Evolutionary conservation across 2,888 invertebrate species (phyloP), one percentile per base, ranked within the genome.

Genomic region (Bembecia ichneumoniformis): DNA sequence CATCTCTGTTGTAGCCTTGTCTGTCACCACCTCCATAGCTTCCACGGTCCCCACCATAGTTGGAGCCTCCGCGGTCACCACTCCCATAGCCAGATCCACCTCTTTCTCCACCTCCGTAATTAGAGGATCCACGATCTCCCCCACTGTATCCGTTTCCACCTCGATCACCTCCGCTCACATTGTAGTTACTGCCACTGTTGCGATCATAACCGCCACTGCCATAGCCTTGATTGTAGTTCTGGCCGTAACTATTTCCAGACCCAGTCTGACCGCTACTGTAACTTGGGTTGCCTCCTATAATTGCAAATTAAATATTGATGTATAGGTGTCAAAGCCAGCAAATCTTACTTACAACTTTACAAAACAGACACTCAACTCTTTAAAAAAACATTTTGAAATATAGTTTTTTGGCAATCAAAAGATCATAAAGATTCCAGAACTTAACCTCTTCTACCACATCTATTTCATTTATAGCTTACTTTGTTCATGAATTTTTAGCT

Each of bases 1-100:
- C 88, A 74, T 89, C 89, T 78, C 89, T 88, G 75, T 74, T 87
- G 74, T 82, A 88, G 64, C 88, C 75, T 54, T 84, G 71, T 54
- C 88, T 66, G 60, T 87, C 83, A 57, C 83, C 78, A 58, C 87
- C 82, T 40, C 84, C 82, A 61, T 77, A 81, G 64, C 88, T 76
- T 53, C 84, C 71, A 53, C 88, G 66, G 60, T 87, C 83, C 56
- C 83, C 78, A 58, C 87, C 82, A 53, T 84, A 80, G 35, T 64
- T 60, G 34, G 65, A 62, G 43, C 88, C 80, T 47, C 89, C 78
- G 14, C 63, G 77, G 61, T 74, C 88, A 60, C 71, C 83, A 50
- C 82, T 70, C 17, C 77, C 76, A 58, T 80, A 81, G 56, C 81
- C 74, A 51, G 79, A 65, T 54, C 79, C 70, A 40, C 77, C 71